Percentiles rank a stretch among this genome's conserved stretches.
These are phyloP conservation scores for Anabas testudineus DNA, from an alignment of 2,797 vertebrate species.

Conservation along the genomic window DNA sequence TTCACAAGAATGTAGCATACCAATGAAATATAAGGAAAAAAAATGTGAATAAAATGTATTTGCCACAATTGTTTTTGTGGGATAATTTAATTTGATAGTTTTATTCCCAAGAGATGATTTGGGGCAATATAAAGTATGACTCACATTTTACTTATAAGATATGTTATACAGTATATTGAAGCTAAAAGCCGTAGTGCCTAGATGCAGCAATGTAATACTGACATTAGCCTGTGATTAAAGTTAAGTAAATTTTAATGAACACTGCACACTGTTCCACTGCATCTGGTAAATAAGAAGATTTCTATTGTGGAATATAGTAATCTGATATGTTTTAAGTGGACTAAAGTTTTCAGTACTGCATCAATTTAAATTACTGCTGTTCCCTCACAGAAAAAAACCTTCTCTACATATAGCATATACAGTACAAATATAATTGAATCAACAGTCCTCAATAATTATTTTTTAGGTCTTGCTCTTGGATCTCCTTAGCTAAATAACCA, in stretches of 20 bases:
- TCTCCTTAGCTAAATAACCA: slow-evolving; percentile 43
- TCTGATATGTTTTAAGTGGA: background rate
- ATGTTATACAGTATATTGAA: too few species aligned
- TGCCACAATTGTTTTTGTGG: background rate
- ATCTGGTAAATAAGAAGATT: background rate
- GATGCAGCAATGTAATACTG: too few species aligned
- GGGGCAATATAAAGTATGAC: too few species aligned
- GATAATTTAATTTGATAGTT: background rate
- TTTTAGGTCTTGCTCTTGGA: slow-evolving; percentile 40
- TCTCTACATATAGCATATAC: background rate
- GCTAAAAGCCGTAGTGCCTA: too few species aligned
- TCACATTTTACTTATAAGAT: too few species aligned
- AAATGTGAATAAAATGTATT: background rate
- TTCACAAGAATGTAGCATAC: background rate
- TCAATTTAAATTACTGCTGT: background rate
- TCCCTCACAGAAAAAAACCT: background rate
- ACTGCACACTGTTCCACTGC: background rate
- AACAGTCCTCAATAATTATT: slow-evolving; percentile 14
- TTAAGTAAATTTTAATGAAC: too few species aligned
- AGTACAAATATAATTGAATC: slow-evolving; percentile 16
- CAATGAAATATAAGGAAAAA: background rate
- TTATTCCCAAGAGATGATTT: too few species aligned
- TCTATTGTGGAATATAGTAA: background rate
- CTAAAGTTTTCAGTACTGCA: background rate
- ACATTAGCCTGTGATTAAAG: too few species aligned